Evolutionary conservation across 1,140 invertebrate genomes (phyloP), one percentile per base, ranked within the genome.

Genomic region (Pogonus chalceus): DNA sequence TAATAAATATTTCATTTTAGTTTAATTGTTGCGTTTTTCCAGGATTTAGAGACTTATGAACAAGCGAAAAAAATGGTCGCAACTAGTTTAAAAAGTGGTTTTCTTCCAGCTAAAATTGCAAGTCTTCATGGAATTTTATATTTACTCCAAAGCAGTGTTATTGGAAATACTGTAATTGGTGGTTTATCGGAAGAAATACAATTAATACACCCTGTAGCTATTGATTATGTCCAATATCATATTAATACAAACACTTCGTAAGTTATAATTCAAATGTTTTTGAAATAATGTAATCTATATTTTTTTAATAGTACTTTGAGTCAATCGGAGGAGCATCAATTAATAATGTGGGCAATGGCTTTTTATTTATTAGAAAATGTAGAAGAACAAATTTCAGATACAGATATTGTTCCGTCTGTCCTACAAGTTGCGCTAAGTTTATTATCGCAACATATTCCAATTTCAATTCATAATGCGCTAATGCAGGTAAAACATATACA

Each of bases 91-190:
- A 83, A 80, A 64, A 82, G 78, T 62, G 76, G 72, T 12, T 82
- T 83, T 63, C 61, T 87, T 10, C 74, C 83, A 1, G 79, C 82
- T 14, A 77, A 81, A 62, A 79, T 86, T 35, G 76, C 83, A 10
- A 77, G 83, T 23, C 67, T 92, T 18, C 79, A 87, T 65, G 88
- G 88, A 1, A 68, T 85, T n/a, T 69, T 90, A 3, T 90, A 88
- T 67, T 66, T 92, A 43, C 70, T 92, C 35, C 82, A 82, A 77
- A 84, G 78, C 56, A 79, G 76, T 49, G 71, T 75, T 53, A 65
- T 80, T 10, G 70, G 74, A 1, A 76, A 78, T 54, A 79, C 75
- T 50, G 73, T 75, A 18, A 74, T 76, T 55, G 74, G 73, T 35
- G 68, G 69, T 52, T 65, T 76, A 49, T 74, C 74, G 35, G 80